Evolutionary conservation across 2,113 vertebrate species (phyloP).

Genomic region (Ciconia boyciana): DNA sequence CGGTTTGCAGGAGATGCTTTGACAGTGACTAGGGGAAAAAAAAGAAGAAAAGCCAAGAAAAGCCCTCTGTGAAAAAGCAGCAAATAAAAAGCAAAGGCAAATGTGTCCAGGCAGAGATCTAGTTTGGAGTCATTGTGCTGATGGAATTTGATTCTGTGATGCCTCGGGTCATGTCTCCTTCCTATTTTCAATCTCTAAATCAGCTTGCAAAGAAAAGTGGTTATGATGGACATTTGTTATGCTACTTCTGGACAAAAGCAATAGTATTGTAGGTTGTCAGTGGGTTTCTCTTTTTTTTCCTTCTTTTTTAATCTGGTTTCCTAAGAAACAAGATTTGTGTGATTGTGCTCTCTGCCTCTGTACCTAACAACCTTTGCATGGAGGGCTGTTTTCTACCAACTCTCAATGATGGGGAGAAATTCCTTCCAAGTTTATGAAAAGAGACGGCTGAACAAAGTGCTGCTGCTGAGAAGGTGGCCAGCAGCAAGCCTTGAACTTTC

Average conservation of each 20-base stretch:
- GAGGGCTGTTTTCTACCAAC: neutral
- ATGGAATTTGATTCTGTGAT: constrained; percentile 29
- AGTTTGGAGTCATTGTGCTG: neutral
- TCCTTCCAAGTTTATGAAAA: neutral
- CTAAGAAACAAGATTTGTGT: constrained; percentile 18
- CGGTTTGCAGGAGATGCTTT: neutral
- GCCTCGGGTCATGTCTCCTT: neutral
- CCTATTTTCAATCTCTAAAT: neutral
- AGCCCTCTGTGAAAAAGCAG: neutral
- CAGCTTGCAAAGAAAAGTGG: neutral
- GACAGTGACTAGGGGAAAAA: neutral
- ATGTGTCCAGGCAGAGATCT: neutral
- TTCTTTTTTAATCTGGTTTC: constrained; percentile 20
- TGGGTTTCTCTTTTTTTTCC: neutral
- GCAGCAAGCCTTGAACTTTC: neutral
- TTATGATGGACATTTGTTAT: constrained; percentile 15
- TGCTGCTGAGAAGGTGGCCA: neutral
- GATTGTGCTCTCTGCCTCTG: neutral
- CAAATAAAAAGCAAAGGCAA: constrained; percentile 21
- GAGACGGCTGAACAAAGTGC: neutral
- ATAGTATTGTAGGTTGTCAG: neutral
- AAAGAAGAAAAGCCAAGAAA: neutral
- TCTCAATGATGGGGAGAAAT: neutral
- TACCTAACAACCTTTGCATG: neutral
- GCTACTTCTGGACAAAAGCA: neutral